Percentiles rank a stretch among this genome's conserved stretches.
Conservation (phyloP, 1,140 invertebrate species). For the Linepithema humile region DNA sequence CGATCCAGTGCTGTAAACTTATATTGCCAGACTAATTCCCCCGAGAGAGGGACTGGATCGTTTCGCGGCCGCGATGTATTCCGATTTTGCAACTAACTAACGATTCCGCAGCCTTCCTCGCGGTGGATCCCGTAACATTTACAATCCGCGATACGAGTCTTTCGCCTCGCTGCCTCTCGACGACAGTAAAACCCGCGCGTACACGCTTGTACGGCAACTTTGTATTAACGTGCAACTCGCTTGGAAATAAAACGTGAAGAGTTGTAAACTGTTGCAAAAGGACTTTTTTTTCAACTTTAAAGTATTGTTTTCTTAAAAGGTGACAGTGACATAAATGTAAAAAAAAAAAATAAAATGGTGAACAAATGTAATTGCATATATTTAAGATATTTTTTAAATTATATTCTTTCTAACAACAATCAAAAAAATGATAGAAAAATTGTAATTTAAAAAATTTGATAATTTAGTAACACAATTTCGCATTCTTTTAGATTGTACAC, state of each 20-base stretch:
- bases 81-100: constrained; percentile 57
- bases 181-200: constrained; percentile 5
- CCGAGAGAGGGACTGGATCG: constrained; percentile 42
- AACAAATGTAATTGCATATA: too few relatives aligned
- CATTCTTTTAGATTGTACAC: neutral
- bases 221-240: constrained; percentile 28
- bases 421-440: too few relatives aligned
- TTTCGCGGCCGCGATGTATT: constrained; percentile 29
- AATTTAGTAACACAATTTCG: too few relatives aligned
- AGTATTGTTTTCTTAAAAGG: neutral
- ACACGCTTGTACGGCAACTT: constrained; percentile 15
- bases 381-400: too few relatives aligned
- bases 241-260: constrained; percentile 14
- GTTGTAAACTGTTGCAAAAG: constrained; percentile 25
- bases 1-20: constrained; percentile 72
- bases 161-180: constrained; percentile 27
- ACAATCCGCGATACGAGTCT: constrained; percentile 47
- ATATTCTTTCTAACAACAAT: too few relatives aligned
- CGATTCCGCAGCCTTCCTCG: constrained; percentile 44
- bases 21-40: constrained; percentile 66
- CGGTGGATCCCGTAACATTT: constrained; percentile 23
- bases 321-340: neutral
- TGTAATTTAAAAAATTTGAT: too few relatives aligned
- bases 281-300: neutral
- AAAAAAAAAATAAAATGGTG: neutral